Evolutionary conservation across 2,888 invertebrate species (phyloP).

Genomic region (Epistrophe grossulariae): DNA sequence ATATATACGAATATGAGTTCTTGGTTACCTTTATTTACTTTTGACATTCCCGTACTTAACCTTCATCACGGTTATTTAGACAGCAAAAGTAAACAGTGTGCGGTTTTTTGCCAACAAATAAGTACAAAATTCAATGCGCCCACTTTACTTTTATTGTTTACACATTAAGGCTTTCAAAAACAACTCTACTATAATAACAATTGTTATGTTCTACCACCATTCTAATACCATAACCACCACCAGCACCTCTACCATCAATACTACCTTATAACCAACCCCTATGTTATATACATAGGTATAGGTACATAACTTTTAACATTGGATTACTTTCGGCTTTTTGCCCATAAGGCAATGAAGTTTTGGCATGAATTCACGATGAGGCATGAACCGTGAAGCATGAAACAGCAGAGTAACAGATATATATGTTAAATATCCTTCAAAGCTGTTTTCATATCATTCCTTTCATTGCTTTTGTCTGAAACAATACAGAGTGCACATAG

Average conservation of each 20-base stretch:
- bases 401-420: not conserved
- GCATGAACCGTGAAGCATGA: constrained; percentile 7
- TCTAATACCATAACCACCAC: not conserved
- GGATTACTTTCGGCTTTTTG: constrained; percentile 27
- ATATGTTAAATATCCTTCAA: constrained; percentile 53
- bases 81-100: constrained; percentile 36
- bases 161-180: constrained; percentile 41
- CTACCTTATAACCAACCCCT: not conserved
- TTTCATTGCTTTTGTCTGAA: constrained; percentile 36
- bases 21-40: constrained; percentile 32
- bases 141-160: constrained; percentile 45
- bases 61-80: constrained; percentile 41
- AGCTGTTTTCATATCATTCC: constrained; percentile 49
- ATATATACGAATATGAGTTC: not conserved
- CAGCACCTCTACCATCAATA: not conserved
- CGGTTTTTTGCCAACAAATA: constrained; percentile 26
- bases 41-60: constrained; percentile 37
- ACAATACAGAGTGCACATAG: constrained; percentile 25
- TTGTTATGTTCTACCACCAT: constrained; percentile 26
- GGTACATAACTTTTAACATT: constrained; percentile 9
- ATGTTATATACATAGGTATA: no score
- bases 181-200: constrained; percentile 45
- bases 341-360: constrained; percentile 40
- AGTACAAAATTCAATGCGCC: constrained; percentile 32
- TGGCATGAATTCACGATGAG: constrained; percentile 29